These are phyloP conservation scores for Girardinus metallicus DNA, from an alignment of 2,797 vertebrate genomes.

Conservation along the genomic window DNA sequence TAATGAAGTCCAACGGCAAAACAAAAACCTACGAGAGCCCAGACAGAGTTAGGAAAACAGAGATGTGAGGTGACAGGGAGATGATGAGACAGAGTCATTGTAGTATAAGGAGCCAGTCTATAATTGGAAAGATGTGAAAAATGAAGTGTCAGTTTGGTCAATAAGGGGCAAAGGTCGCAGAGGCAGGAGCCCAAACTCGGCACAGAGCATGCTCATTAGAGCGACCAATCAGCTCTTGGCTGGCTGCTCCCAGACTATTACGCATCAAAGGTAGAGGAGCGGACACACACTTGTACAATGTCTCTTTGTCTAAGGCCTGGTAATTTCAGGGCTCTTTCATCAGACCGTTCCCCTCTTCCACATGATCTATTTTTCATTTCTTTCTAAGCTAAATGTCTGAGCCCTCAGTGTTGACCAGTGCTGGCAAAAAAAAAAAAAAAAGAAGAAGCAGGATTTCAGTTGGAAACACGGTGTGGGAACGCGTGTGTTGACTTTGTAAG, in stretches of 20 bases:
- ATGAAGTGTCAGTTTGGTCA: conserved; percentile 98
- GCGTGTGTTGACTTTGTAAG: conserved; percentile 82
- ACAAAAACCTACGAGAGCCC: conserved; percentile 49
- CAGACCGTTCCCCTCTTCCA: conserved; percentile 11
- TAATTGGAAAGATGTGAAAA: conserved; percentile 99
- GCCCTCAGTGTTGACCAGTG: conserved; percentile 19
- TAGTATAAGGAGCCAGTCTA: conserved; percentile 84
- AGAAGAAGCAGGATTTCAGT: conserved; percentile 1
- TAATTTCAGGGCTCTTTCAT: conserved; percentile 41
- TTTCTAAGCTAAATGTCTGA: conserved; percentile 34
- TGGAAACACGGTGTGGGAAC: conserved; percentile 24
- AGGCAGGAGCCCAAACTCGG: conserved; percentile 88
- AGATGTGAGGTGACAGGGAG: conserved; percentile 19
- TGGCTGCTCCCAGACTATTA: conserved; percentile 88
- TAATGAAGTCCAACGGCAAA: conserved; percentile 65
- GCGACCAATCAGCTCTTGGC: conserved; percentile 88
- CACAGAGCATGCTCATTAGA: conserved; percentile 95
- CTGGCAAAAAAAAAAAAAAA: background rate
- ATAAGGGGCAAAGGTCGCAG: conserved; percentile 96
- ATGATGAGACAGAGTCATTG: conserved; percentile 29
- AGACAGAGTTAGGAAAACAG: conserved; percentile 7
- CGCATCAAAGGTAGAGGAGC: conserved; percentile 83
- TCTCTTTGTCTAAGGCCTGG: conserved; percentile 49
- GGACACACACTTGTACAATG: conserved; percentile 62
- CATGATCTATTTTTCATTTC: conserved; percentile 40